Evolutionary conservation across 2,888 invertebrate genomes (phyloP).

Genomic region (Drosophila neutralis): DNA sequence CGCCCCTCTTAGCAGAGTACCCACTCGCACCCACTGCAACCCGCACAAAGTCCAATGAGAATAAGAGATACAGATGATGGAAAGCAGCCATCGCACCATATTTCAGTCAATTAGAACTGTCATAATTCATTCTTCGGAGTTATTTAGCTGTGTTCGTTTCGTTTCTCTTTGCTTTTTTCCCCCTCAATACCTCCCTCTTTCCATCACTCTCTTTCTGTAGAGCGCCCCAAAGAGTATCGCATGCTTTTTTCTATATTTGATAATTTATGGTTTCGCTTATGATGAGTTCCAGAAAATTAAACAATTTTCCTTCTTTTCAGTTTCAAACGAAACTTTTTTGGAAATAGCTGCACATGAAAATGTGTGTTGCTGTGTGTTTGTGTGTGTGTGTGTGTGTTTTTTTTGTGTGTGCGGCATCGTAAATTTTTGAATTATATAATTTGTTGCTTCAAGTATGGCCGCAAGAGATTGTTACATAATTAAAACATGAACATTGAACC

Average conservation of each 20-base stretch:
- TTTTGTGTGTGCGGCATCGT: slow-evolving; percentile 32
- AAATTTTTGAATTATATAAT: slow-evolving; percentile 52
- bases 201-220: slow-evolving; percentile 5
- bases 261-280: slow-evolving; percentile 82
- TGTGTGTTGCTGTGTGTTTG: slow-evolving; percentile 22
- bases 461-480: slow-evolving; percentile 42
- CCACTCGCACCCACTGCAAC: slow-evolving; percentile 37
- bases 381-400: slow-evolving; percentile 18
- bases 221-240: slow-evolving; percentile 25
- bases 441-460: slow-evolving; percentile 37
- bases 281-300: slow-evolving; percentile 84
- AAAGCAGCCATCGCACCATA: slow-evolving; percentile 82
- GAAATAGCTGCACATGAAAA: slow-evolving; percentile 41
- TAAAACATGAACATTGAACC: slow-evolving; percentile 20
- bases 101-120: slow-evolving; percentile 84
- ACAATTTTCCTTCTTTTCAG: slow-evolving; percentile 69
- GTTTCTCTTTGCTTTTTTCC: slow-evolving; percentile 16
- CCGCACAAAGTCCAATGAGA: slow-evolving; percentile 51
- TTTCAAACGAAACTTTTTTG: slow-evolving; percentile 45
- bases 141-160: slow-evolving; percentile 71
- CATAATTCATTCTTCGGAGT: slow-evolving; percentile 83
- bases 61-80: slow-evolving; percentile 63
- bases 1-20: neutral
- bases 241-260: slow-evolving; percentile 53
- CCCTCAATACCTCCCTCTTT: neutral